Conservation (phyloP, 2,888 invertebrate species). For the Heliconius sara region DNA sequence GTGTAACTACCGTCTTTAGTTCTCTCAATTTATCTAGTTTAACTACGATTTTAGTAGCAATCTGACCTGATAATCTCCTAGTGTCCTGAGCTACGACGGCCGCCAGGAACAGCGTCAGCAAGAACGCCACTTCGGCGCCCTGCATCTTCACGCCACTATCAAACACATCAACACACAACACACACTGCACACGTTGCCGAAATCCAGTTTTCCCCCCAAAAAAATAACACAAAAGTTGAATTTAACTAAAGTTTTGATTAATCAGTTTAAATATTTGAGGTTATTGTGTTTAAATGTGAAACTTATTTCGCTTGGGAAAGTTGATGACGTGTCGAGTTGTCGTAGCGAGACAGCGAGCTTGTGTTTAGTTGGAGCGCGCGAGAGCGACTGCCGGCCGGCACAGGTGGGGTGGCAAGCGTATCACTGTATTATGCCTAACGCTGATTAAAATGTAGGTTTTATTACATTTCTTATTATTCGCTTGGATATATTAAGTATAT, state of each 20-base stretch:
- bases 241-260: background rate
- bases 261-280: background rate
- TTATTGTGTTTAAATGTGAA: slow-evolving; percentile 51
- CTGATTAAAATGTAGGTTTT: slow-evolving; percentile 6
- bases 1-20: slow-evolving; percentile 18
- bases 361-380: slow-evolving; percentile 56
- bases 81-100: slow-evolving; percentile 73
- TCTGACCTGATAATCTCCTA: slow-evolving; percentile 76
- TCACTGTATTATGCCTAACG: slow-evolving; percentile 14
- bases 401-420: slow-evolving; percentile 63
- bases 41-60: background rate
- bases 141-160: slow-evolving; percentile 73
- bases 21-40: background rate
- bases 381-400: slow-evolving; percentile 64
- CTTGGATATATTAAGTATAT: background rate
- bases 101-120: slow-evolving; percentile 65
- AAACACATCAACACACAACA: slow-evolving; percentile 78
- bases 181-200: slow-evolving; percentile 55
- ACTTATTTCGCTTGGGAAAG: slow-evolving; percentile 71
- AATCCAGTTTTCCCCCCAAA: slow-evolving; percentile 31
- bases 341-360: slow-evolving; percentile 51
- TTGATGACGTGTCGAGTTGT: slow-evolving; percentile 69
- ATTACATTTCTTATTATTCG: background rate
- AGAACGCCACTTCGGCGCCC: slow-evolving; percentile 79
- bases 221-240: background rate